Evolutionary conservation across 2,113 vertebrate species (phyloP), one percentile per base, ranked within the genome.

Genomic region (Tautogolabrus adspersus): DNA sequence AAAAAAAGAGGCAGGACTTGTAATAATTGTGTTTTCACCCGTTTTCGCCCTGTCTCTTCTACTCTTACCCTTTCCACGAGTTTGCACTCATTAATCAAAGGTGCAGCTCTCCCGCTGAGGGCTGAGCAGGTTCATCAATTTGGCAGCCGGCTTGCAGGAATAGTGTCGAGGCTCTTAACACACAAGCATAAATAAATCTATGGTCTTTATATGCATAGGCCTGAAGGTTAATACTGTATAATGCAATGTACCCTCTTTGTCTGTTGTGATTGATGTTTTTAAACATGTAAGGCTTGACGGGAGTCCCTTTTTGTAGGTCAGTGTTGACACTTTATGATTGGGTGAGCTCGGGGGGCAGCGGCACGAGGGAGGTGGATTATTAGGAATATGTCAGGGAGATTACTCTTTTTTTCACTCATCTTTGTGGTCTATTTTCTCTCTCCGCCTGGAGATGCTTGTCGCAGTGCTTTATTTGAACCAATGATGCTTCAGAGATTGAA

Each of bases 161-260:
- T 90, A 56, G 92, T 89, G 93, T 91, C 92, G 94, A 94, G 90
- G 94, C 95, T 96, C 94, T 95, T 95, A 95, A 95, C 55, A 89
- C 91, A 82, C 89, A 93, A 93, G 94, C 96, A 96, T 95, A 96
- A 97, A 97, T 97, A 97, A 96, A 97, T 95, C 94, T 94, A 84
- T 95, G 90, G 94, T 96, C 96, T 96, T 96, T 96, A 93, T 96
- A 96, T 96, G 96, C 96, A 96, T 26, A 95, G 96, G 93, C 95
- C 95, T 96, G 94, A 96, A 97, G 97, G 97, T 97, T 97, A 97
- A 97, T 97, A 92, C 95, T 97, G 96, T 96, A 96, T 97, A 97
- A 97, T 97, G 96, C 93, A 94, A 70, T 95, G 94, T 95, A 95
- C 94, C 95, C 94, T 96, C 95, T 96, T 95, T 96, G 94, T 96